These are phyloP conservation scores for Gobio occitaniae DNA, from an alignment of 2,797 vertebrate genomes.

Conservation along the genomic window DNA sequence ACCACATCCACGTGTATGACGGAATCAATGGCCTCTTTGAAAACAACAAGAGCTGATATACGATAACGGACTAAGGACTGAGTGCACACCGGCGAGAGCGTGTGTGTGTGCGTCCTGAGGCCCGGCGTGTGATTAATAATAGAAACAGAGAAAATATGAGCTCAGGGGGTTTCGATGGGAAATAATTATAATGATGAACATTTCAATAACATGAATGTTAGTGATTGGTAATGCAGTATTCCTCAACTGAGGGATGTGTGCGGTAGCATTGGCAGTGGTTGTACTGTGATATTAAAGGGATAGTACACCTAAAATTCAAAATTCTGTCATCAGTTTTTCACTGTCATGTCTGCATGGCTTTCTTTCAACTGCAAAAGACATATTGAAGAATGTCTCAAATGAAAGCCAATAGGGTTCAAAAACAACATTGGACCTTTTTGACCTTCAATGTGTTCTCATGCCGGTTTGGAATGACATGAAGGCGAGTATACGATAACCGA, in stretches of 20 bases:
- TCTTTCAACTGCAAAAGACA: background rate
- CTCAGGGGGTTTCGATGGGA: conserved; percentile 11
- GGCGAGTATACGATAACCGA: background rate
- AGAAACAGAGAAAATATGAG: conserved; percentile 29
- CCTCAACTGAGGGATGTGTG: conserved; percentile 51
- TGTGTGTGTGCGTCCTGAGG: background rate
- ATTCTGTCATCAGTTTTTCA: background rate
- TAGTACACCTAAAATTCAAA: background rate
- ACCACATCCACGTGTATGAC: conserved; percentile 69
- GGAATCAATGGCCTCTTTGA: conserved; percentile 67
- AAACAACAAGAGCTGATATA: conserved; percentile 59
- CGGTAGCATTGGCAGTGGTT: conserved; percentile 65
- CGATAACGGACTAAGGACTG: conserved; percentile 35
- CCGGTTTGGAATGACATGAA: background rate
- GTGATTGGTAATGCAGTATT: conserved; percentile 33
- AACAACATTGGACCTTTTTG: background rate
- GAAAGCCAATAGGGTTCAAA: background rate
- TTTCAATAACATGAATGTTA: conserved; percentile 36
- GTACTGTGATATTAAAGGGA: conserved; percentile 64
- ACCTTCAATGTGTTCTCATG: background rate
- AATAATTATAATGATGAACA: conserved; percentile 44
- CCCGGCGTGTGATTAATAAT: conserved; percentile 37
- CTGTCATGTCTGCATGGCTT: background rate
- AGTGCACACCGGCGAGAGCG: conserved; percentile 1
- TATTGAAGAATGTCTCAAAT: background rate